Conservation (phyloP, 2,888 invertebrate genomes). For the Nephrotoma guestfalica region DNA sequence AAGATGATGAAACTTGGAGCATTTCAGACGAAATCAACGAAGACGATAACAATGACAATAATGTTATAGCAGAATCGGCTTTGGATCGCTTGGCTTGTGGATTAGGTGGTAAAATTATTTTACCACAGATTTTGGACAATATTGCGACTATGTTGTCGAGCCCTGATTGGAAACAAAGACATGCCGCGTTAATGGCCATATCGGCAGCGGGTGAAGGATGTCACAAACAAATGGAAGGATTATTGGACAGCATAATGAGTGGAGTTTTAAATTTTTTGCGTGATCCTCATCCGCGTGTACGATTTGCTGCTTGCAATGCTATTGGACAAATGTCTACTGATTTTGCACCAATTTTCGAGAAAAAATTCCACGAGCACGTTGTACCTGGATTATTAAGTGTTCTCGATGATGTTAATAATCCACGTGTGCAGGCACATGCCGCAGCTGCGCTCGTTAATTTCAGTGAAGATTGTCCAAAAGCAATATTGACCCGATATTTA, state of each 20-base stretch:
- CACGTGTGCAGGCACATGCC: slow-evolving; percentile 71
- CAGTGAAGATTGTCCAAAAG: slow-evolving; percentile 96
- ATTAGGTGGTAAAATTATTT: slow-evolving; percentile 79
- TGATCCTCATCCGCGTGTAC: slow-evolving; percentile 44
- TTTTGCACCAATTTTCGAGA: slow-evolving; percentile 92
- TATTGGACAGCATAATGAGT: slow-evolving; percentile 84
- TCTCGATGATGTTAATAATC: slow-evolving; percentile 80
- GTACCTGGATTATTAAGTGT: slow-evolving; percentile 81
- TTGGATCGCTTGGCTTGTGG: slow-evolving; percentile 96
- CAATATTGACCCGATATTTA: slow-evolving; percentile 78
- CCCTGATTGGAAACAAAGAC: slow-evolving; percentile 74
- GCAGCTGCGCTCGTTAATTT: slow-evolving; percentile 98
- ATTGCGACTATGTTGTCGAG: slow-evolving; percentile 78
- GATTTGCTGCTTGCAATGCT: slow-evolving; percentile 97
- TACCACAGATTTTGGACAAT: slow-evolving; percentile 73
- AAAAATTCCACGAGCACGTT: slow-evolving; percentile 93
- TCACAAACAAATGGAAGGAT: slow-evolving; percentile 92
- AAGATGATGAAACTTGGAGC: slow-evolving; percentile 84
- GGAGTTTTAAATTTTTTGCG: slow-evolving; percentile 74
- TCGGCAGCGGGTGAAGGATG: slow-evolving; percentile 98
- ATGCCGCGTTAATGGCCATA: slow-evolving; percentile 97
- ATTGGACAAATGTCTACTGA: slow-evolving; percentile 98
- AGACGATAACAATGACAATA: slow-evolving; percentile 89
- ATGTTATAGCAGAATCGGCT: slow-evolving; percentile 91
- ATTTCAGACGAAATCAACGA: slow-evolving; percentile 74